These are phyloP conservation scores for Eurytoma adleriae DNA, from an alignment of 2,888 invertebrate species.

Conservation along the genomic window DNA sequence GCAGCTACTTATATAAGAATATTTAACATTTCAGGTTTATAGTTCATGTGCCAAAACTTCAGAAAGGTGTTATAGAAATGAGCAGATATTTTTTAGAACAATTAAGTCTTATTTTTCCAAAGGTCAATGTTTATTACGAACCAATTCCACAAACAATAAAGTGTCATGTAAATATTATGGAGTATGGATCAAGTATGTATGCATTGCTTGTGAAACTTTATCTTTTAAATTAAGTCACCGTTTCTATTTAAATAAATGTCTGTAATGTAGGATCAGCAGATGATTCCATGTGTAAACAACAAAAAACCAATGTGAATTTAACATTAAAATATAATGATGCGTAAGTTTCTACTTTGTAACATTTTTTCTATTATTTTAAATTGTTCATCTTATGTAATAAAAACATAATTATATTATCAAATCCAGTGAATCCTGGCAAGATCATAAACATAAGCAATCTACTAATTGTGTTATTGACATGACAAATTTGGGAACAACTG, in stretches of 20 bases:
- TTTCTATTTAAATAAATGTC: constrained; percentile 67
- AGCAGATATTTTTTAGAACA: constrained; percentile 81
- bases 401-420: constrained; percentile 36
- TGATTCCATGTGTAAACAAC: constrained; percentile 73
- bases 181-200: constrained; percentile 79
- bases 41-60: constrained; percentile 84
- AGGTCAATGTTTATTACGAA: constrained; percentile 74
- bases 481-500: constrained; percentile 67
- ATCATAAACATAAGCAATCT: constrained; percentile 61
- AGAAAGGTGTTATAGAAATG: constrained; percentile 80
- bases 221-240: constrained; percentile 12
- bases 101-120: constrained; percentile 77
- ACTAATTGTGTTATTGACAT: constrained; percentile 71
- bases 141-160: constrained; percentile 69
- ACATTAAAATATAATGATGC: constrained; percentile 79
- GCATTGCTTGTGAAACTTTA: constrained; percentile 10
- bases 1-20: not conserved
- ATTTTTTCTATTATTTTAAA: not conserved
- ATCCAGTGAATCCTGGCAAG: constrained; percentile 69
- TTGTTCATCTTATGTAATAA: constrained; percentile 11
- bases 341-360: constrained; percentile 69
- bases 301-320: constrained; percentile 81
- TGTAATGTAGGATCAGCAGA: constrained; percentile 74
- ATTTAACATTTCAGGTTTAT: constrained; percentile 79
- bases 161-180: constrained; percentile 82